Evolutionary conservation across 1,140 invertebrate species (phyloP).

Genomic region (Zaprionus vittiger): DNA sequence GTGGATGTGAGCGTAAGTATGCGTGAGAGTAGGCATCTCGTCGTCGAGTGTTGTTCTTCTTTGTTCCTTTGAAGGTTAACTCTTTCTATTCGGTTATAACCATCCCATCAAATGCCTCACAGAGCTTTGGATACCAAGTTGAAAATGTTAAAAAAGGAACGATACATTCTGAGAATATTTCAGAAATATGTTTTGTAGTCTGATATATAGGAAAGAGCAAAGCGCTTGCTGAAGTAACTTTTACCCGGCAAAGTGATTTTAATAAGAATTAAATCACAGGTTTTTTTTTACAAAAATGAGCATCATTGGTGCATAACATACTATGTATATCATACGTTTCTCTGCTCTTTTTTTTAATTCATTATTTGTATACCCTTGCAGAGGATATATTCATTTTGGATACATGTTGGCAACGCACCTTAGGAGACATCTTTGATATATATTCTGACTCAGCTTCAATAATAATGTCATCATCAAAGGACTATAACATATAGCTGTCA

Average conservation of each 20-base stretch:
- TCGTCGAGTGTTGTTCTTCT: conserved; percentile 29
- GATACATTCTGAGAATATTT: background rate
- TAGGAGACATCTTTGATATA: too few species aligned
- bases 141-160: background rate
- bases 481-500: too few species aligned
- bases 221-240: background rate
- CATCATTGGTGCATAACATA: background rate
- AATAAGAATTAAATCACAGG: background rate
- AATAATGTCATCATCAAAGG: too few species aligned
- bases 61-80: conserved; percentile 36
- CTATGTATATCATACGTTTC: background rate
- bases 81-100: background rate
- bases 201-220: background rate
- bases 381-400: too few species aligned
- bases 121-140: background rate
- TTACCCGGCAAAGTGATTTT: background rate
- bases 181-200: background rate
- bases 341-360: background rate
- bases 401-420: too few species aligned
- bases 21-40: conserved; percentile 18
- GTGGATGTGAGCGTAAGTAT: background rate
- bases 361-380: background rate
- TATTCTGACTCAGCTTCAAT: too few species aligned
- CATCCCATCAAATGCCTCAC: background rate
- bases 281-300: background rate